Percentiles rank a stretch among this genome's conserved stretches.
Evolutionary conservation across 2,888 invertebrate species (phyloP).

Genomic region (Drosophila demipolita): DNA sequence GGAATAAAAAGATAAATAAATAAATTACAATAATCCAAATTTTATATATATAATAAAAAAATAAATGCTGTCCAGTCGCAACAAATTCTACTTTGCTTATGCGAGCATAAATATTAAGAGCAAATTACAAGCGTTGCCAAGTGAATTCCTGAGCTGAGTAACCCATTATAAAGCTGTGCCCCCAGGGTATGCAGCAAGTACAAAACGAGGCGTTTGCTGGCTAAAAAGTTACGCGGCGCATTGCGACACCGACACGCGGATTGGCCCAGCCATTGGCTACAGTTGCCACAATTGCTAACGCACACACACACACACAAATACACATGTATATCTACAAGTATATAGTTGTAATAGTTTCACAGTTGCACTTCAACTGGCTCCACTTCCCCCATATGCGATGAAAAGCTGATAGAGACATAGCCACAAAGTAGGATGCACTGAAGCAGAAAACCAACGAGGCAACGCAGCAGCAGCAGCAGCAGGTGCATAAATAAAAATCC

Average conservation of each 20-base stretch:
- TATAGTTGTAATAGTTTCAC: conserved; percentile 40
- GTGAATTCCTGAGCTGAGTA: background rate
- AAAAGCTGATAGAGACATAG: conserved; percentile 78
- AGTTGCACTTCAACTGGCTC: conserved; percentile 54
- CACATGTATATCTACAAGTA: background rate
- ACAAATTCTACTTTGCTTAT: too few species aligned
- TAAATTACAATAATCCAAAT: background rate
- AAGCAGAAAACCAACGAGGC: conserved; percentile 68
- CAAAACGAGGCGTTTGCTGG: conserved; percentile 45
- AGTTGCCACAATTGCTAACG: conserved; percentile 23
- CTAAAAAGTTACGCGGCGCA: conserved; percentile 63
- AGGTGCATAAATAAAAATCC: conserved; percentile 38
- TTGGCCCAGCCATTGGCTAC: conserved; percentile 41
- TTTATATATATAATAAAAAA: background rate
- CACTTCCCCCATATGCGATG: conserved; percentile 36
- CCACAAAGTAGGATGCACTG: conserved; percentile 59
- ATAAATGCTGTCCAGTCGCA: too few species aligned
- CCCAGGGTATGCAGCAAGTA: conserved; percentile 37
- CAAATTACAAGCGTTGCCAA: background rate
- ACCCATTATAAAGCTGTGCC: accelerated
- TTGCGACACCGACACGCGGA: conserved; percentile 64
- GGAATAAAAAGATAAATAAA: too few species aligned
- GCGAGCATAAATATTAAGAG: background rate
- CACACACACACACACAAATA: background rate
- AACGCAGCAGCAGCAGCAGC: conserved; percentile 47